Conservation (phyloP, 2,888 invertebrate genomes). For the Acanthosepion esculentum region DNA sequence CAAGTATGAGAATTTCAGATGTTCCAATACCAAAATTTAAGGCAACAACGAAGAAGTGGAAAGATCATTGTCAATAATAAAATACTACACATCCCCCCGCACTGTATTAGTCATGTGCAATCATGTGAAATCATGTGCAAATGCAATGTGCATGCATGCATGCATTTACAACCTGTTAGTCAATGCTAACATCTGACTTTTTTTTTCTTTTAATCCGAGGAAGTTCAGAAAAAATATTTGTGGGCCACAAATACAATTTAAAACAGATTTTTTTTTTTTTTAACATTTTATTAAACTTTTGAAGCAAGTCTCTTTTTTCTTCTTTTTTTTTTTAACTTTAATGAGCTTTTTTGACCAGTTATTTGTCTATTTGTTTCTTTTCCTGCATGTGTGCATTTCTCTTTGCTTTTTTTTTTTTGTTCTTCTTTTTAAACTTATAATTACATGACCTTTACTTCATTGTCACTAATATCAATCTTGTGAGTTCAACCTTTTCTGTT, state of each 20-base stretch:
- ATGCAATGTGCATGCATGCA: not conserved
- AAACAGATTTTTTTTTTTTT: not conserved
- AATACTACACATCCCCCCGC: too few relatives aligned
- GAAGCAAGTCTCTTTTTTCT: not conserved
- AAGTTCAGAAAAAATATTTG: not conserved
- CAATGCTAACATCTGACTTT: not conserved
- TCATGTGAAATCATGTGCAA: too few relatives aligned
- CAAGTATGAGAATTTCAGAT: too few relatives aligned
- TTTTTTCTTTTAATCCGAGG: not conserved
- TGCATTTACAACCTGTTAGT: not conserved
- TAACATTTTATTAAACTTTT: not conserved
- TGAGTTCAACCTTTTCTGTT: not conserved
- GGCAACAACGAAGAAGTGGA: too few relatives aligned
- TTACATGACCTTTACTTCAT: not conserved
- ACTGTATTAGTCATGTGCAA: too few relatives aligned
- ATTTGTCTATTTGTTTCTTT: not conserved
- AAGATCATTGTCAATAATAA: too few relatives aligned
- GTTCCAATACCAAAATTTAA: too few relatives aligned
- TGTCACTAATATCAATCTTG: not conserved
- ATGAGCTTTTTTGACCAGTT: not conserved
- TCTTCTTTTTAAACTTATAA: not conserved
- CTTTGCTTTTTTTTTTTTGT: not conserved
- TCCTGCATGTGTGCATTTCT: not conserved
- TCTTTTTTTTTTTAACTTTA: not conserved
- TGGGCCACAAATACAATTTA: not conserved